Percentiles rank a stretch among this genome's conserved stretches.
Conservation (phyloP, 2,797 vertebrate species). For the Sandelia bainsii region DNA sequence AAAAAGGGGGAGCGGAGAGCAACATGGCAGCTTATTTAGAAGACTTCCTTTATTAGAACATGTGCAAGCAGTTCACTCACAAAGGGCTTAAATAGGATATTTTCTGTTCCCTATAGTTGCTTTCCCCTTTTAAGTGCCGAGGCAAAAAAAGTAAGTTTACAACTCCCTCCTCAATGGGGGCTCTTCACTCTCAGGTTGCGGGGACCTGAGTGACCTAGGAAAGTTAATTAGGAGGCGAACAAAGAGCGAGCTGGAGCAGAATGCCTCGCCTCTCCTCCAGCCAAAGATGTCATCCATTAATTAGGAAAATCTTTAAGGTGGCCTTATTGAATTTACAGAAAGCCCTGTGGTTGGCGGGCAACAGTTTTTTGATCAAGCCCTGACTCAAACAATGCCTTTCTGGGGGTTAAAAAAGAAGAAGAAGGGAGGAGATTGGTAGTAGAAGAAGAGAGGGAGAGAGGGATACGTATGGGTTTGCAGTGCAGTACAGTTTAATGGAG, state of each 20-base stretch:
- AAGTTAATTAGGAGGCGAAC: constrained; percentile 99
- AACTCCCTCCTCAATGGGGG: constrained; percentile 97
- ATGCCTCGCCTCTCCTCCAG: constrained; percentile 99
- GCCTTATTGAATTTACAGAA: constrained; percentile 99
- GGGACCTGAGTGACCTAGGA: constrained; percentile 99
- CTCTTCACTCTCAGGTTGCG: constrained; percentile 99
- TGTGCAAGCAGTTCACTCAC: constrained; percentile 94
- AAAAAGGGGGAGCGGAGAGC: constrained; percentile 81
- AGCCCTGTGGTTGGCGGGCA: constrained; percentile 96
- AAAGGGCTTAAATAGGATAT: constrained; percentile 99
- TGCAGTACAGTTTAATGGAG: constrained; percentile 92
- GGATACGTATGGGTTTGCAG: constrained; percentile 89
- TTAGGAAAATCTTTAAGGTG: constrained; percentile 99
- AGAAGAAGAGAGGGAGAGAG: constrained; percentile 65
- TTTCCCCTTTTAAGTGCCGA: constrained; percentile 98
- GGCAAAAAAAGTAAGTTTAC: constrained; percentile 99
- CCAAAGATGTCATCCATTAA: constrained; percentile 99
- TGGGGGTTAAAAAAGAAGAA: constrained; percentile 87
- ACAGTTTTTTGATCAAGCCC: constrained; percentile 99
- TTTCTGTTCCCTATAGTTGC: constrained; percentile 98
- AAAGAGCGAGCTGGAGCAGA: constrained; percentile 99
- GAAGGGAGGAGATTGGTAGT: constrained; percentile 83
- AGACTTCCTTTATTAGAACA: constrained; percentile 93
- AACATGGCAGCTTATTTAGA: constrained; percentile 91
- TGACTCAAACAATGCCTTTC: constrained; percentile 91